Percentiles rank a stretch among this genome's conserved stretches.
Evolutionary conservation across 1,140 invertebrate species (phyloP).

Genomic region (Caenorhabditis tropicalis): DNA sequence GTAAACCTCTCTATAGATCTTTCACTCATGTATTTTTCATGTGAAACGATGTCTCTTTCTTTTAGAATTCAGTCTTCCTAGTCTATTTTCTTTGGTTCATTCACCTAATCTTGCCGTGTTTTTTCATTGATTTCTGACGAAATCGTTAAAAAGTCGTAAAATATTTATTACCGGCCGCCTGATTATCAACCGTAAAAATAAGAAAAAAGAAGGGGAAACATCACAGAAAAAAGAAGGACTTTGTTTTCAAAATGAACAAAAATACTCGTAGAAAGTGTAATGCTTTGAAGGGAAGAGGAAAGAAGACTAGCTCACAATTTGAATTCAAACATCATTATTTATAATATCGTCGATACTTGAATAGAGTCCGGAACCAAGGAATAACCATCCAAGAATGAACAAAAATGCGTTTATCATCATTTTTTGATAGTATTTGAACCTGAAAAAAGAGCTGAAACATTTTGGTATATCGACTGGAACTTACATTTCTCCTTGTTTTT

Average conservation of each 20-base stretch:
- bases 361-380: slow-evolving; percentile 65
- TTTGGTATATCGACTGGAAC: background rate
- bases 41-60: no score
- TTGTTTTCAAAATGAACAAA: background rate
- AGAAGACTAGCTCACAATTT: background rate
- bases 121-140: background rate
- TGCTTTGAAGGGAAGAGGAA: background rate
- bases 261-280: slow-evolving; percentile 9
- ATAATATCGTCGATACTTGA: slow-evolving; percentile 61
- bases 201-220: background rate
- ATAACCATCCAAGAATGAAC: slow-evolving; percentile 64
- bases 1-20: no score
- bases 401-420: slow-evolving; percentile 57
- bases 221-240: background rate
- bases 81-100: background rate
- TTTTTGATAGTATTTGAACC: slow-evolving; percentile 38
- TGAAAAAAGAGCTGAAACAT: background rate
- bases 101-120: background rate
- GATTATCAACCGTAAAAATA: background rate
- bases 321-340: slow-evolving; percentile 5
- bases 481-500: slow-evolving; percentile 49
- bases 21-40: no score
- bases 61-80: background rate
- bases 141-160: background rate
- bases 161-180: slow-evolving; percentile 1